These are phyloP conservation scores for Phaethornis superciliosus DNA, from an alignment of 2,113 vertebrate genomes.

Conservation along the genomic window DNA sequence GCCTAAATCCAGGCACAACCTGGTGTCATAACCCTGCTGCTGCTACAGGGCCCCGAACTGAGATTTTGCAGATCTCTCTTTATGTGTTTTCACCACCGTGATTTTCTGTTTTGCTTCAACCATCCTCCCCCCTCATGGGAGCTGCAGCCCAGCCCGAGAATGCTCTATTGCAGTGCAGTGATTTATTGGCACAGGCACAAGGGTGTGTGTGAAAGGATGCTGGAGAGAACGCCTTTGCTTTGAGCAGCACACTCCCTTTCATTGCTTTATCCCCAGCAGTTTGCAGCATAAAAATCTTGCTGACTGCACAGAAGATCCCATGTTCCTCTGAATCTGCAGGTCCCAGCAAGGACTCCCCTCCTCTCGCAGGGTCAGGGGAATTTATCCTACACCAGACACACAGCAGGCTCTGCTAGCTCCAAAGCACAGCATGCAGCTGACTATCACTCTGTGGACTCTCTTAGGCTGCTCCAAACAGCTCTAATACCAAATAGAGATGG, in stretches of 20 bases:
- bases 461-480: background rate
- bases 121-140: background rate
- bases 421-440: background rate
- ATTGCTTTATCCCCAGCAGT: background rate
- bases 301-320: background rate
- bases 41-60: background rate
- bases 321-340: background rate
- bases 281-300: background rate
- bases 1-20: background rate
- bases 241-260: background rate
- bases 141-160: background rate
- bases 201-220: background rate
- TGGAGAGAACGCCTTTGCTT: background rate
- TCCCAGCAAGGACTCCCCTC: background rate
- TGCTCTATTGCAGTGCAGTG: background rate
- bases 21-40: background rate
- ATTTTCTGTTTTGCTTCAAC: background rate
- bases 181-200: background rate
- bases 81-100: background rate
- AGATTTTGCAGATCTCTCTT: background rate
- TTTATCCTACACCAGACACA: background rate
- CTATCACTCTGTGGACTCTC: accelerated
- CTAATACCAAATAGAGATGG: background rate
- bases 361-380: background rate
- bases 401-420: background rate